These are phyloP conservation scores for Lasioglossum leucozonium DNA, from an alignment of 2,888 invertebrate genomes.

Conservation along the genomic window DNA sequence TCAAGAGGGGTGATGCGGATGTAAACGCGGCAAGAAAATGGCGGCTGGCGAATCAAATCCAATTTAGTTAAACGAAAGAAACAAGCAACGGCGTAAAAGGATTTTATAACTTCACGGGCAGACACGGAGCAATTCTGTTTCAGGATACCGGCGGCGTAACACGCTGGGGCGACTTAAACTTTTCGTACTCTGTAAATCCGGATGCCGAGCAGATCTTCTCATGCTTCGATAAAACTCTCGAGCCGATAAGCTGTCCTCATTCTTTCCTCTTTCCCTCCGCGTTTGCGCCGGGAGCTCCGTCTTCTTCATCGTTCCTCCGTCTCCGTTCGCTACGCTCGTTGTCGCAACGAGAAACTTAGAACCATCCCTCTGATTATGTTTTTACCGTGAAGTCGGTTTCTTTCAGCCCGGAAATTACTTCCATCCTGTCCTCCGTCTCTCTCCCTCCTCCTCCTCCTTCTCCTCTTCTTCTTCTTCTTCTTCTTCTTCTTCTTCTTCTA, in stretches of 20 bases:
- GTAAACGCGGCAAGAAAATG: not conserved
- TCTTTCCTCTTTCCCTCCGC: not conserved
- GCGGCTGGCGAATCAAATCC: constrained; percentile 26
- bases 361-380: constrained; percentile 74
- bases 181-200: constrained; percentile 56
- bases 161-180: constrained; percentile 45
- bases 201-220: constrained; percentile 37
- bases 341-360: constrained; percentile 63
- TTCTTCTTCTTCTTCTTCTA: not conserved
- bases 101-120: constrained; percentile 43
- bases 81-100: constrained; percentile 40
- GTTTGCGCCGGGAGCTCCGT: constrained; percentile 10
- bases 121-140: constrained; percentile 47
- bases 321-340: constrained; percentile 7
- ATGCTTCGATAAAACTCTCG: constrained; percentile 51
- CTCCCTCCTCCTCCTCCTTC: no score
- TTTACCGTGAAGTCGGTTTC: constrained; percentile 73
- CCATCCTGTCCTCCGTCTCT: constrained; percentile 68
- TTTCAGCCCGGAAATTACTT: constrained; percentile 79
- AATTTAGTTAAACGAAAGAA: constrained; percentile 47
- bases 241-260: constrained; percentile 52
- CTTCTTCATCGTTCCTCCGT: constrained; percentile 41
- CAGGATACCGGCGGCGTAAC: constrained; percentile 4
- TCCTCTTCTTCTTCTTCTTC: not conserved
- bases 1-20: not conserved